phyloP scores from a whole-genome alignment of 2,888 invertebrate species.

The Tetheella fluctuosa region DNA sequence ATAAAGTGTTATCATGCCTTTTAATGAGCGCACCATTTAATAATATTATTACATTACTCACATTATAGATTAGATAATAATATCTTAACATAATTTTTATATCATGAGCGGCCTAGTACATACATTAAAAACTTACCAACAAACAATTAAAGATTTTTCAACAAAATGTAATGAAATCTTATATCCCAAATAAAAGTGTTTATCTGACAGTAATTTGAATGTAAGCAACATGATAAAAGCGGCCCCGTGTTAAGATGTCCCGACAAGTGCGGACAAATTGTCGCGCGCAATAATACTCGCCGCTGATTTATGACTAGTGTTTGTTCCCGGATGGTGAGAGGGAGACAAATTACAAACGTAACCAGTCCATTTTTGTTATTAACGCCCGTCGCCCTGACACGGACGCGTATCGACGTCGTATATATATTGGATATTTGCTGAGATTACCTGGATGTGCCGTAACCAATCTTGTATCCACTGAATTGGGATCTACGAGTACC shows the following conservation, averaged over 20 bases:
- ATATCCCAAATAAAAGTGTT: neutral
- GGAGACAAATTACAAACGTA: slow-evolving; percentile 7
- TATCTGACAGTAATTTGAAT: neutral
- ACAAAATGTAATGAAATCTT: too few species aligned
- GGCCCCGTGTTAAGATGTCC: neutral
- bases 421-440: slow-evolving; percentile 8
- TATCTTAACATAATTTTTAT: too few species aligned
- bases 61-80: too few species aligned
- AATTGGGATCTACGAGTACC: neutral
- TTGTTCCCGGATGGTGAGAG: neutral
- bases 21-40: slow-evolving; percentile 5
- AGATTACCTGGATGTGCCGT: neutral
- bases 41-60: neutral
- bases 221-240: neutral
- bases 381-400: slow-evolving; percentile 1
- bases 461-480: neutral
- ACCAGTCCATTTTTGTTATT: slow-evolving; percentile 6
- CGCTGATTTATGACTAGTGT: neutral
- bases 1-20: neutral
- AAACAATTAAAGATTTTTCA: too few species aligned
- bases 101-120: too few species aligned
- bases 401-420: slow-evolving; percentile 2
- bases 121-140: too few species aligned
- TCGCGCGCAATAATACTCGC: neutral
- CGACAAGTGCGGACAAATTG: neutral